Percentiles rank a stretch among this genome's conserved stretches.
phyloP scores from a whole-genome alignment of 1,140 invertebrate species.

The Heterodera schachtii region DNA sequence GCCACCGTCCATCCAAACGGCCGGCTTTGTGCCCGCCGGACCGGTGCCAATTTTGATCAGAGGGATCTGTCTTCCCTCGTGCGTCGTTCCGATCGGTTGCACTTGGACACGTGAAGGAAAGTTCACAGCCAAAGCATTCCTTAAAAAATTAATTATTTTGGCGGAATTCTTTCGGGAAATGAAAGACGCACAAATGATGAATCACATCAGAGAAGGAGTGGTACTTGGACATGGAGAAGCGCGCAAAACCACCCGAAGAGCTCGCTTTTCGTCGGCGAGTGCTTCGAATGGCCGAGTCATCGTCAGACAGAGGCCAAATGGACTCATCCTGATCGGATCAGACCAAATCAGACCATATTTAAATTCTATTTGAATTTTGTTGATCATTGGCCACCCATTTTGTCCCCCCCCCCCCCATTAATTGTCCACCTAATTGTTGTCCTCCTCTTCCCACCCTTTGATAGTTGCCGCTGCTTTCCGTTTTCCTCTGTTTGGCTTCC shows the following conservation, averaged over 20 bases:
- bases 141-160: not conserved
- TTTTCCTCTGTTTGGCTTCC: slow-evolving; percentile 9
- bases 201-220: slow-evolving; percentile 65
- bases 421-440: too few relatives aligned
- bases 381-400: too few relatives aligned
- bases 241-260: not conserved
- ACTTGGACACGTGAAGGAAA: slow-evolving; percentile 60
- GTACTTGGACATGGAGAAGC: slow-evolving; percentile 58
- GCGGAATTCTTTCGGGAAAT: not conserved
- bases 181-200: slow-evolving; percentile 49
- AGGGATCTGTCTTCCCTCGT: slow-evolving; percentile 64
- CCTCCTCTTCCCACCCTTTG: not conserved
- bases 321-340: not conserved
- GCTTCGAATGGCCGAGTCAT: slow-evolving; percentile 18
- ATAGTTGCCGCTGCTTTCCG: not conserved
- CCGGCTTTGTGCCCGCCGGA: slow-evolving; percentile 48
- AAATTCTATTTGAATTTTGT: too few relatives aligned
- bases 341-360: not conserved
- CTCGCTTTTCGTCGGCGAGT: slow-evolving; percentile 9
- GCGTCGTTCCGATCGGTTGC: slow-evolving; percentile 62
- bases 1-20: slow-evolving; percentile 64
- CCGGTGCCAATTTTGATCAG: slow-evolving; percentile 52
- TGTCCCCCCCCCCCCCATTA: too few relatives aligned
- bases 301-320: slow-evolving; percentile 15
- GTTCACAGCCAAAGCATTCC: slow-evolving; percentile 58